Evolutionary conservation across 1,140 invertebrate genomes (phyloP).

Genomic region (Atta colombica): DNA sequence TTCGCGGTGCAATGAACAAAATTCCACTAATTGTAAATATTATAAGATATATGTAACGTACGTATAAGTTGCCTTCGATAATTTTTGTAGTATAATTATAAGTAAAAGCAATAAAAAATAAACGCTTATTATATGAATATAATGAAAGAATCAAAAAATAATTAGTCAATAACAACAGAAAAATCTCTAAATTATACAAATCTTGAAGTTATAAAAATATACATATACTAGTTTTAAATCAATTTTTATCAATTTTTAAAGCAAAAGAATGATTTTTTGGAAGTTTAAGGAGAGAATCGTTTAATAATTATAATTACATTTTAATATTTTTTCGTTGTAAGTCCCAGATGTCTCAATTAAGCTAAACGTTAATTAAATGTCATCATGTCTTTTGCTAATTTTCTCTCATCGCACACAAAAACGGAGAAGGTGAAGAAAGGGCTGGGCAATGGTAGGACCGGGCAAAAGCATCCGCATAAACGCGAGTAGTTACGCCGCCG

Average conservation of each 20-base stretch:
- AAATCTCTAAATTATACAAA: not conserved
- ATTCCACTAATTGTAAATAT: conserved; percentile 29
- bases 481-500: conserved; percentile 79
- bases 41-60: not conserved
- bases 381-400: conserved; percentile 52
- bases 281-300: not conserved
- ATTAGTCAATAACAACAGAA: not conserved
- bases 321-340: not conserved
- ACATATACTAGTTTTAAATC: not conserved
- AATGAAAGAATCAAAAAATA: conserved; percentile 1
- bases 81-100: not conserved
- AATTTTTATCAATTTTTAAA: not conserved
- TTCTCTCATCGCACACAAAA: conserved; percentile 17
- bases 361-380: conserved; percentile 40
- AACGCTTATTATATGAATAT: not conserved
- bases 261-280: not conserved
- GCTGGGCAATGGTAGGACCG: conserved; percentile 11
- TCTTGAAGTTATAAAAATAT: not conserved
- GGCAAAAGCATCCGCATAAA: conserved; percentile 69
- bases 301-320: no score
- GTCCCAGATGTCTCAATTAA: not conserved
- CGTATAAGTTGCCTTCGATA: not conserved
- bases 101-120: not conserved
- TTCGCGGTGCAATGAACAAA: conserved; percentile 24
- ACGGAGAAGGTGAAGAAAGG: conserved; percentile 58